Conservation (phyloP, 1,140 invertebrate genomes). For the Neuroterus valhalla region DNA sequence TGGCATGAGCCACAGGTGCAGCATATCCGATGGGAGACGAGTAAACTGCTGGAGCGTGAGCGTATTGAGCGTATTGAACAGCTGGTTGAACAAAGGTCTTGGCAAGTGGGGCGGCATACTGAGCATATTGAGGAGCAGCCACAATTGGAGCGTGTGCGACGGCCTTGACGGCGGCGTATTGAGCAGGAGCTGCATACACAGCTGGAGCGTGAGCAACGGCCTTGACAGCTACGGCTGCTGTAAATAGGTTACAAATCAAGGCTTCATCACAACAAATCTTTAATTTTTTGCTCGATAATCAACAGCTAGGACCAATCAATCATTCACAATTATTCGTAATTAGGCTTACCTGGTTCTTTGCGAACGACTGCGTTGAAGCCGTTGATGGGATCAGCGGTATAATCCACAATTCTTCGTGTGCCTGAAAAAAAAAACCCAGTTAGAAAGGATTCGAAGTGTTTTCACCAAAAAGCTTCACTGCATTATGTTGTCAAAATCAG, state of each 20-base stretch:
- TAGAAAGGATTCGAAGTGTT: no score
- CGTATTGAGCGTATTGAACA: no score
- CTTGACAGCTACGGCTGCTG: constrained; percentile 63
- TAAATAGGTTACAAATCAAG: no score
- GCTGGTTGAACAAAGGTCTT: constrained; percentile 42
- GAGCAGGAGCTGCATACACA: constrained; percentile 8
- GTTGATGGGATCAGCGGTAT: constrained; percentile 76
- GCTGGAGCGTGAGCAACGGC: constrained; percentile 41
- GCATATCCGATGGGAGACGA: no score
- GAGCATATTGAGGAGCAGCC: constrained; percentile 28
- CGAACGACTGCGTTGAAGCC: constrained; percentile 78
- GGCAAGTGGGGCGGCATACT: constrained; percentile 48
- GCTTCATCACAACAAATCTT: no score
- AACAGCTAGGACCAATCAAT: no score
- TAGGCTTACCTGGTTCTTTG: constrained; percentile 67
- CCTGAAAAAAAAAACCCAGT: no score
- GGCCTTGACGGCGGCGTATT: constrained; percentile 37
- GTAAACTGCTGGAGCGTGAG: constrained; percentile 47
- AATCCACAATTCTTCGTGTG: constrained; percentile 76
- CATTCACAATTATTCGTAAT: no score
- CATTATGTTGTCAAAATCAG: no score
- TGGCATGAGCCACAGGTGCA: constrained; percentile 1
- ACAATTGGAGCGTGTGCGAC: no score
- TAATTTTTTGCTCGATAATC: no score
- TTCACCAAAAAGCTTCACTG: no score